phyloP scores from a whole-genome alignment of 2,888 invertebrate species.

The Drosophila longiperda region DNA sequence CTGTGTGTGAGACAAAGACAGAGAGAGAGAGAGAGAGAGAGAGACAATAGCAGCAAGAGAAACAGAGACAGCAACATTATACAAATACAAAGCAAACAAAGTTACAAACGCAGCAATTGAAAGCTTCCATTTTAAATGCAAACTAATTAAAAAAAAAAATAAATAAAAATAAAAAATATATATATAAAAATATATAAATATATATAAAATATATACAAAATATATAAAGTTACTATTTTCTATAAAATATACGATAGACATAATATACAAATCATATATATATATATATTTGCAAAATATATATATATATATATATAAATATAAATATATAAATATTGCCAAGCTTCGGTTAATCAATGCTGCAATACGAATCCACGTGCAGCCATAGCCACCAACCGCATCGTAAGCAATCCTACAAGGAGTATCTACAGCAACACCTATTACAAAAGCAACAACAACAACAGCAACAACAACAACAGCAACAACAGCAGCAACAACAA shows the following conservation, averaged over 20 bases:
- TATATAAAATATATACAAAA: constrained; percentile 49
- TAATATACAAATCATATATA: constrained; percentile 19
- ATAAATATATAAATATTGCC: constrained; percentile 16
- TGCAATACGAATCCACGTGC: constrained; percentile 72
- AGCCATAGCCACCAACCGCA: constrained; percentile 59
- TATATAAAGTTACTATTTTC: constrained; percentile 74
- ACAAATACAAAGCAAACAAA: constrained; percentile 63
- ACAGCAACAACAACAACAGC: constrained; percentile 34
- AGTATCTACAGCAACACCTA: constrained; percentile 55
- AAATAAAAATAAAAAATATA: background rate
- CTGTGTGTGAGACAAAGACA: constrained; percentile 1
- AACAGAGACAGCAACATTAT: constrained; percentile 27
- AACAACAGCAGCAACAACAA: constrained; percentile 26
- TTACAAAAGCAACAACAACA: constrained; percentile 47
- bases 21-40: constrained; percentile 4
- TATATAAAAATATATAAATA: background rate
- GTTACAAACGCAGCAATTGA: constrained; percentile 80
- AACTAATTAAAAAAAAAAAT: constrained; percentile 51
- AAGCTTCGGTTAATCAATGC: constrained; percentile 60
- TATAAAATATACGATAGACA: constrained; percentile 45
- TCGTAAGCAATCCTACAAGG: constrained; percentile 35
- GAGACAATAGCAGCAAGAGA: constrained; percentile 17
- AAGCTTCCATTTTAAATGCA: constrained; percentile 76
- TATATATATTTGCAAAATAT: constrained; percentile 20
- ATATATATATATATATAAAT: constrained; percentile 23